Base-by-base conservation (phyloP, 2,888 invertebrate species). In the Drosophila atripex region DNA sequence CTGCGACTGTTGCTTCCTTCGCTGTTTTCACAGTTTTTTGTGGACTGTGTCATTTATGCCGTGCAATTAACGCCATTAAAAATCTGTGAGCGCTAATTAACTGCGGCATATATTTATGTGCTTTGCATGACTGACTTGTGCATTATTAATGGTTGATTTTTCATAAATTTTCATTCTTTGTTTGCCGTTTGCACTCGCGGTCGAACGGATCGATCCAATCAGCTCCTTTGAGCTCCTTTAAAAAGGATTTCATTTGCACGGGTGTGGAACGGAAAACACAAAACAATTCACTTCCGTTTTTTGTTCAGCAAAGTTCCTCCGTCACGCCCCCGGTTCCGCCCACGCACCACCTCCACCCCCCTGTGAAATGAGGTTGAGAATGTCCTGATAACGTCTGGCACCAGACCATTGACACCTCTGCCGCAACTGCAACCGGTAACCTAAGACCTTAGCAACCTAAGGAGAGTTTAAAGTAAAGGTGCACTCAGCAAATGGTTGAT, bases 51-150 rank as follows among this genome's bases (percentile, higher is more conserved):
- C 80, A 76, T 77, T 76, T 76, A 78, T 76, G 79, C 58, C 64
- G 51, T 56, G 65, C 70, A 82, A 84, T 84, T 82, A 82, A 79
- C 76, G 78, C 79, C 73, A 82, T 84, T 82, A 72, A 84, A 77
- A 84, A 72, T 73, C 79, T 63, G 52, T 71, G 76, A 53, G 64
- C 65, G 71, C 75, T 82, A 82, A 82, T 82, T 82, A 84, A 84
- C 71, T 79, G 43, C 58, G 63, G 35, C 64, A 53, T 52, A 53
- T 51, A 73, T 63, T 68, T 57, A 63, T 66, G 28, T 23, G 49
- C 56, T 63, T 65, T 56, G 45, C 41, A 28, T 70, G 69, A 68
- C 38, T 63, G 56, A 39, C 46, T 63, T 43, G 6, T 38, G 12
- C 50, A 53, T 60, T 43, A 47, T 73, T 64, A 52, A 49, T 66